Percentiles rank a stretch among this genome's conserved stretches.
phyloP scores from a whole-genome alignment of 2,113 vertebrate genomes.

The Parotia lawesii region DNA sequence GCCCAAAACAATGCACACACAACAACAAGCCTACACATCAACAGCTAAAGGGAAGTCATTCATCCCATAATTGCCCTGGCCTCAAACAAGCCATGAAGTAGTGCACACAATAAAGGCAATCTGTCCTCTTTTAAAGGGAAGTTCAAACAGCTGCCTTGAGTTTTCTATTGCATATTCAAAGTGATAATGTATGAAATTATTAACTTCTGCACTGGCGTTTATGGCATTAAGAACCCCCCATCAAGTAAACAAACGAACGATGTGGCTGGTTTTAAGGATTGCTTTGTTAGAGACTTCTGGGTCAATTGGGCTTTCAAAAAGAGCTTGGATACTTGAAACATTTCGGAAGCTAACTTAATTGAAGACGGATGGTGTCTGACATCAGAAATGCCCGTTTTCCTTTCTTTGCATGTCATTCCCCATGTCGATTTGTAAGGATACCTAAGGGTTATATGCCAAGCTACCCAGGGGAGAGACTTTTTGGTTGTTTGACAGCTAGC shows the following conservation, averaged over 20 bases:
- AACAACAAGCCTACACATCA: constrained; percentile 67
- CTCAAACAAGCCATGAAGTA: constrained; percentile 82
- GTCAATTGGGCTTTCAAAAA: constrained; percentile 64
- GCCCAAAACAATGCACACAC: constrained; percentile 41
- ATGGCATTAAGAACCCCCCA: constrained; percentile 52
- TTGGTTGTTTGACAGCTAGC: constrained; percentile 25
- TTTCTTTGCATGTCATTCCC: constrained; percentile 54
- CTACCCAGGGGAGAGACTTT: constrained; percentile 50
- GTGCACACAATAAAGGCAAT: constrained; percentile 84
- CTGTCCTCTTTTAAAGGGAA: constrained; percentile 69
- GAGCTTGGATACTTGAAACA: constrained; percentile 40
- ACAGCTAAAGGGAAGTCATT: constrained; percentile 85
- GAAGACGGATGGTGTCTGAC: constrained; percentile 64
- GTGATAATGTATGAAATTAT: constrained; percentile 69
- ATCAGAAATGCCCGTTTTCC: constrained; percentile 62
- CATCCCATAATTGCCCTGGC: constrained; percentile 88
- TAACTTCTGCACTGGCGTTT: constrained; percentile 65
- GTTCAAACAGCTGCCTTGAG: constrained; percentile 87
- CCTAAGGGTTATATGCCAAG: constrained; percentile 54
- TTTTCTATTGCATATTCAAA: constrained; percentile 82
- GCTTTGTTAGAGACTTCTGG: constrained; percentile 59
- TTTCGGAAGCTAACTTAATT: constrained; percentile 64
- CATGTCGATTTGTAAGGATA: constrained; percentile 61
- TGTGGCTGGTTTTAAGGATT: constrained; percentile 39
- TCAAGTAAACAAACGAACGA: constrained; percentile 57